Percentiles rank a stretch among this genome's conserved stretches.
Conservation (phyloP, 2,888 invertebrate species). For the Epinotia nisella region DNA sequence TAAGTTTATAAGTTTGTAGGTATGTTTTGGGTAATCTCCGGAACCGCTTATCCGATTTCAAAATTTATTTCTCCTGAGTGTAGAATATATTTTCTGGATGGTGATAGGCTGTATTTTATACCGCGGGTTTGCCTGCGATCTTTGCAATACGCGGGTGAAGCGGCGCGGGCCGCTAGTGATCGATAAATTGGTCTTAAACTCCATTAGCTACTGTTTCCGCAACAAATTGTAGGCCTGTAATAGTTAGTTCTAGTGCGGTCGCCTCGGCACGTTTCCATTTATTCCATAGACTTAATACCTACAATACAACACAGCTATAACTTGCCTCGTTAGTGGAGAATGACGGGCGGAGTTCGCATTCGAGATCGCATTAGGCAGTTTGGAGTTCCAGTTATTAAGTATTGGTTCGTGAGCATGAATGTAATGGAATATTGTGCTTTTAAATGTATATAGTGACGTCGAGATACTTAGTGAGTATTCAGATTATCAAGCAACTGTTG, state of each 20-base stretch:
- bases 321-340: constrained; percentile 39
- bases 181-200: not conserved
- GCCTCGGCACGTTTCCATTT: constrained; percentile 24
- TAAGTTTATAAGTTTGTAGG: no score
- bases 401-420: constrained; percentile 21
- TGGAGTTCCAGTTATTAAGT: constrained; percentile 27
- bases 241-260: constrained; percentile 15
- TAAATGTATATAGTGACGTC: not conserved
- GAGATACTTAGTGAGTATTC: not conserved
- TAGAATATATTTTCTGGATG: no score
- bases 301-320: constrained; percentile 19
- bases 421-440: constrained; percentile 7
- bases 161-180: no score
- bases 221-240: constrained; percentile 10
- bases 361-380: constrained; percentile 30
- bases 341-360: constrained; percentile 28
- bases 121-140: no score
- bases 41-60: no score
- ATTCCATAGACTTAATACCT: not conserved
- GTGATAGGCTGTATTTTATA: no score
- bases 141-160: no score
- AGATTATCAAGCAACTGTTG: not conserved
- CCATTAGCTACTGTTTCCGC: not conserved
- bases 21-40: no score
- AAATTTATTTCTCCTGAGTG: no score